Base-by-base conservation (phyloP, 1,140 invertebrate species). In the Glomeris maerens region DNA sequence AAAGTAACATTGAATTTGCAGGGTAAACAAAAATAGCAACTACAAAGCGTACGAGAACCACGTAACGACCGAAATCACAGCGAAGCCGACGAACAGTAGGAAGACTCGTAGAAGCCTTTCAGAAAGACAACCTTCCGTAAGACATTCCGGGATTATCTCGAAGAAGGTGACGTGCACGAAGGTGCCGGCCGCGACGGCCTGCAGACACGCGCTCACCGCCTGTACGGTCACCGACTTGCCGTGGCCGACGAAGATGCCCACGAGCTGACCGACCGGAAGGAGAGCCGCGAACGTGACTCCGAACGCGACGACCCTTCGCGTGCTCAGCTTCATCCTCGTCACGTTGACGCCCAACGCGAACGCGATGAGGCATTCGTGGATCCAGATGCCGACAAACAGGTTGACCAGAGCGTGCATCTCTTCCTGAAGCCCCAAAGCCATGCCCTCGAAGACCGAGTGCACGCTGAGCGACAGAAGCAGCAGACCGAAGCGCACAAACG, bases 381-480 rank as follows among this genome's bases (percentile, higher is more conserved):
- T 52, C 22, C 68, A 57, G 13, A 71, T 60, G 0, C 63, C 66
- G n/a, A 70, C 56, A 47, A 70, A 61, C 2, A 72, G 52, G 45
- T 65, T 66, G 25, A 67, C 45, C 20, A 70, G 63, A 40, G 57
- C 58, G 5, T 47, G 49, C 14, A 48, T 38, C 29, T 57, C 52
- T 22, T 52, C 64, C 47, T 70, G 67, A 14, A 72, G 59, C 10
- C 69, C 68, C n/a, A 71, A 52, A 10, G 68, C 66, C 25, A 72
- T 55, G 29, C 68, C 68, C 62, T 71, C 68, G 52, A 71, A 71
- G 7, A 71, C 44, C 3, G 66, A 69, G 54, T 71, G 68, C 27
- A 70, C 51, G n/a, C 69, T 63, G 5, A 68, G 57, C 7, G 66
- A 67, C 23, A 68, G 47, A 17, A 69, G 50, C 4, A 71, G 55